Base-by-base conservation (phyloP, 2,113 vertebrate genomes). In the Vicugna pacos region DNA sequence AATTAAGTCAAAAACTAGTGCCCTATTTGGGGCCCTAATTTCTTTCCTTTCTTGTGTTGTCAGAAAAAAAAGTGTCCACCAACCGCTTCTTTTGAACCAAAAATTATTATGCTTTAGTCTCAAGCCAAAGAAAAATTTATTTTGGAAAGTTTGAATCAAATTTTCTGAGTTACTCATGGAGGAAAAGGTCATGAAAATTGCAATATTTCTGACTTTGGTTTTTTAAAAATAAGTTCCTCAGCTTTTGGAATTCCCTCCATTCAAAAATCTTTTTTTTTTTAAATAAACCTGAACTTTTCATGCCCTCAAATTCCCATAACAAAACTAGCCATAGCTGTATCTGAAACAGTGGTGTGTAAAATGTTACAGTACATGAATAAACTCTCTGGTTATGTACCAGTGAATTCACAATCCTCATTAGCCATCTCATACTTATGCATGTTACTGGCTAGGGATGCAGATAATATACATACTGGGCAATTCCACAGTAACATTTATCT, bases 101-200 rank as follows among this genome's bases (percentile, higher is more conserved):
- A 97, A 98, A 96, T 96, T 96, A 97, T 97, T 96, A 96, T 54
- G 56, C 89, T 95, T 96, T 93, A 93, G 32, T 95, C 65, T 83
- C 35, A 90, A 95, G 95, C 96, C 97, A 96, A 97, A 92, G 42
- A 93, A 94, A 96, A 89, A 67, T 93, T 97, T 97, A 98, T 97
- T 98, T 98, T 97, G 98, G 95, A 97, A 98, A 97, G 70, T 96
- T 95, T 96, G 97, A 95, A 88, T 97, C 95, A 94, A 97, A 97
- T 95, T 90, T 96, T 97, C 95, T 97, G 96, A 96, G 73, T 96
- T 93, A 94, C 89, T 96, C 96, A 93, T 77, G 86, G 96, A 96
- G 65, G 79, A 91, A 95, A 97, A 97, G 95, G 93, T 97, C 93
- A 97, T 76, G 82, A 93, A 98, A 91, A 97, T 85, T 85, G 69